Base-by-base conservation (phyloP, 2,888 invertebrate species). In the Deroplatys truncata region DNA sequence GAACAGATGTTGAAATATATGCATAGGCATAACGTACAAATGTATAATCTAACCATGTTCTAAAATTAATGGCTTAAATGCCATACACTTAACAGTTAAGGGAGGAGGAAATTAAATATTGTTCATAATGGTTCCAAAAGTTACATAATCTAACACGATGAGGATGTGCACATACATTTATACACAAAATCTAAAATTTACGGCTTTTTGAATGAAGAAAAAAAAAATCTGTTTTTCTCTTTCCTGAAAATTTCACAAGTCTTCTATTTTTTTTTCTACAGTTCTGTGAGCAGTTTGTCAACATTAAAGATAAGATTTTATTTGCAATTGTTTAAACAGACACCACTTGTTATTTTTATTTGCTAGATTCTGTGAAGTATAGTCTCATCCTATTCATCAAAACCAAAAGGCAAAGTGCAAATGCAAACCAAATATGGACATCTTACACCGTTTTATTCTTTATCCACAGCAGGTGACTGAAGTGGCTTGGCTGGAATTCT, bases 361-460 rank as follows among this genome's bases (percentile, higher is more conserved):
- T 72, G 56, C 56, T 72, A 72, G 56, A 72, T 72, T 72, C 16
- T 72, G 56, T 72, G 56, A 72, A 72, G 20, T 72, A 25, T 72
- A 72, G 56, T 72, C 56, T 72, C 20, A 72, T 72, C 56, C 5
- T 20, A 72, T 72, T 72, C 56, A 72, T 72, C 25, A 72, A 72
- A 72, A 20, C 56, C 56, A 72, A 72, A 72, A 72, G 7, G 56
- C 56, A 49, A 49, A 49, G 15, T 13, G 49, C 49, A 72, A 72
- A 72, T 72, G 56, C 56, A 82, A 87, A 82, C 35, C 87, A 82
- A 87, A 87, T 87, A 87, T 82, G 43, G 82, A 87, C 83, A 83
- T 87, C 87, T 87, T 87, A 87, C 87, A 87, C 87, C 87, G 35
- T 82, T 82, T 83, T 31, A 82, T 25, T 85, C 35, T 88, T 35